A percentile compares a stretch with the other conserved stretches of the same genome.
phyloP scores from a whole-genome alignment of 2,888 invertebrate genomes.

The Epistrophe eligans region DNA sequence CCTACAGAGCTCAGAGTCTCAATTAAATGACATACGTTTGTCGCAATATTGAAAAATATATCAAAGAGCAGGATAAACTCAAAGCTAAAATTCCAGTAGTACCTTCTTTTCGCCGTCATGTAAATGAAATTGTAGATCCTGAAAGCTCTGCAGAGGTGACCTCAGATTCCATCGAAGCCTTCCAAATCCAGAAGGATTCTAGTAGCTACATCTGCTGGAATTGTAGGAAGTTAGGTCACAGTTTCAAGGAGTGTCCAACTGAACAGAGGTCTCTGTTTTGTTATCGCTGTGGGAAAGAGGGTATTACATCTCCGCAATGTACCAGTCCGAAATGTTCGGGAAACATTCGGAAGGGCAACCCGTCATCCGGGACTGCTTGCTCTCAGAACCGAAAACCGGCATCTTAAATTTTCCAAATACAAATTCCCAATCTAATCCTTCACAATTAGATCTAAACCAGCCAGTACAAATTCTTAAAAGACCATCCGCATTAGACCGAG shows the following conservation, averaged over 20 bases:
- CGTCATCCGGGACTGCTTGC: not conserved
- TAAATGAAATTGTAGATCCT: no score
- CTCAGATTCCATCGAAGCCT: not conserved
- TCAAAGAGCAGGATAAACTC: no score
- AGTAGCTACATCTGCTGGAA: slow-evolving; percentile 4
- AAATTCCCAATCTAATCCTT: not conserved
- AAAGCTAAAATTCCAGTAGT: no score
- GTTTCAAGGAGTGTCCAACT: not conserved
- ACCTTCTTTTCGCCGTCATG: no score
- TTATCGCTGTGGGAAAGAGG: not conserved
- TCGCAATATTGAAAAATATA: no score
- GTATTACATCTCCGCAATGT: not conserved
- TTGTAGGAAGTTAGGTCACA: not conserved
- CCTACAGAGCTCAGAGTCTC: no score
- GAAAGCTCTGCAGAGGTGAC: no score
- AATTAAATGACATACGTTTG: no score
- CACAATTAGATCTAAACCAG: no score
- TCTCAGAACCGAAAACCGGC: not conserved
- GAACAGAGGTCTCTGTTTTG: not conserved
- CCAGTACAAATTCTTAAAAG: not conserved
- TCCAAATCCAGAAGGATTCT: not conserved
- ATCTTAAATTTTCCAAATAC: not conserved
- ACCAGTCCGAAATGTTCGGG: not conserved
- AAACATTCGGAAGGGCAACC: not conserved
- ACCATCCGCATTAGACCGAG: not conserved